These are phyloP conservation scores for Nasua narica DNA, from an alignment of 2,797 vertebrate species.

Conservation along the genomic window DNA sequence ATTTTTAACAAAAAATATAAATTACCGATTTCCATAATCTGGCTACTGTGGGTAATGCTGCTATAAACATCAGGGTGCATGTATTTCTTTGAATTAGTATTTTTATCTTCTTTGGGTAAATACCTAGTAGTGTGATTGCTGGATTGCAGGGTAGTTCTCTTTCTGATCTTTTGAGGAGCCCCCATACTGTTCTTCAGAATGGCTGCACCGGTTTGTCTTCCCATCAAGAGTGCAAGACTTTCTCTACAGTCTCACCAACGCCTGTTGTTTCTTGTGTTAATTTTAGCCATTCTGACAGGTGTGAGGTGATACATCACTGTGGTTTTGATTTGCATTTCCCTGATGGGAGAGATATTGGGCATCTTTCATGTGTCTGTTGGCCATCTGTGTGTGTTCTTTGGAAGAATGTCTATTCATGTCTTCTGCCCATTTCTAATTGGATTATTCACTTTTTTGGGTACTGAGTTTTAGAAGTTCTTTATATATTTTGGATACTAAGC, in stretches of 20 bases:
- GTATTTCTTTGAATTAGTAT: neutral
- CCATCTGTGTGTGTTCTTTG: neutral
- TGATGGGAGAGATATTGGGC: neutral
- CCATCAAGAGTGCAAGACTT: neutral
- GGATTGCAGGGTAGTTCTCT: neutral
- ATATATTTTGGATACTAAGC: neutral
- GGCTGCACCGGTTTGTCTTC: neutral
- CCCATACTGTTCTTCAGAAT: neutral
- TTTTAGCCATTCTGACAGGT: neutral
- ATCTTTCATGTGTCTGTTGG: neutral
- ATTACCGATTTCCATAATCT: neutral
- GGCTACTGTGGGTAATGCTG: neutral
- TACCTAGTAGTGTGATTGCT: neutral
- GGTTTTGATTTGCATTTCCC: neutral
- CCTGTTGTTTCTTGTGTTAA: neutral
- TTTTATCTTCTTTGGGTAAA: neutral
- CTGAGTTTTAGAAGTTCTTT: neutral
- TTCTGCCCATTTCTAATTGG: neutral
- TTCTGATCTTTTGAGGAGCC: neutral
- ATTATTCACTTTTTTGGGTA: neutral
- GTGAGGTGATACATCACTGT: neutral
- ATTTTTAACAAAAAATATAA: neutral
- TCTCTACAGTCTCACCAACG: neutral
- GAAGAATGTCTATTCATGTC: neutral
- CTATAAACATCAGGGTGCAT: neutral